Base-by-base conservation (phyloP, 2,797 vertebrate genomes). In the Galago senegalensis region DNA sequence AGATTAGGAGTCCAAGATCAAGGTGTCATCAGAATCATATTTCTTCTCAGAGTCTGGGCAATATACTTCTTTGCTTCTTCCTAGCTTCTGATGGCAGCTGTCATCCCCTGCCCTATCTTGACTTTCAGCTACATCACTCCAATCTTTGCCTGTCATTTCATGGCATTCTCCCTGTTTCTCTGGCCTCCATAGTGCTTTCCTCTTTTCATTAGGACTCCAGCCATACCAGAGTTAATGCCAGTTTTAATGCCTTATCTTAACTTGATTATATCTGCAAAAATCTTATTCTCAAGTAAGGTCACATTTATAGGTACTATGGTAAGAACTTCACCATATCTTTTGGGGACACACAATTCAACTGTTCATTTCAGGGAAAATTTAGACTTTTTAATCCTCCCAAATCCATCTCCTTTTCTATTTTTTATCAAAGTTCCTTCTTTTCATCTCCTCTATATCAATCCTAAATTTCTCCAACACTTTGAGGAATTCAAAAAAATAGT, bases 341-440 rank as follows among this genome's bases (percentile, higher is more conserved):
- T 43, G 4, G 13, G 70, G 85, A 3, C n/a, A 82, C 12, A 56
- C n/a, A 49, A 23, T 70, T 84, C 34, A 87, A 79, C 60, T 63
- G 67, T 5, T 2, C 20, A 70, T 46, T 6, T 53, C 60, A 69
- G 27, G 53, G n/a, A 75, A 75, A 11, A 34, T 40, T 81, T 76
- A 94, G 34, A 88, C 43, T 75, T 89, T 90, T 34, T 49, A 87
- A 58, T 77, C 49, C 84, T 49, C 17, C 61, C 46, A 90, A 90
- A 14, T 12, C 23, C 18, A 27, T 56, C 58, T 69, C 27, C 72
- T 65, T 73, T 46, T 5, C 18, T 27, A 9, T 56, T 77, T 89
- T 46, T 60, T 13, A 69, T 61, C 29, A 82, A 89, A 87, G 75
- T 85, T 72, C 43, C 65, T 85, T 93, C 34, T 20, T 40, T 81